Evolutionary conservation across 2,113 vertebrate genomes (phyloP).

Genomic region (Calyptomena viridis): DNA sequence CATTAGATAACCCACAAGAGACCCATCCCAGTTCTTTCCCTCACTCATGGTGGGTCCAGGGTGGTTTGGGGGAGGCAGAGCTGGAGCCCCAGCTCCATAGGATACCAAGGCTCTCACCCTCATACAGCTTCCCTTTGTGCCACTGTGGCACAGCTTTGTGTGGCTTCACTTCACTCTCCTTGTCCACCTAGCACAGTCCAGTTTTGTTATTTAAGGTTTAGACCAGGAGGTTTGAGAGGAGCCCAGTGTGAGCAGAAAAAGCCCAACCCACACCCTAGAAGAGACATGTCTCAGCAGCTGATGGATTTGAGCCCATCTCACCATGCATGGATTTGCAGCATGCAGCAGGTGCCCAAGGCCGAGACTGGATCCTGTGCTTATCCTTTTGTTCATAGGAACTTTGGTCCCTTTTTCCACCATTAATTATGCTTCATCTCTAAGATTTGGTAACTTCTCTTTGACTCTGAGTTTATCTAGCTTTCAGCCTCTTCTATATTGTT

Average conservation of each 20-base stretch:
- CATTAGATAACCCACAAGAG: not conserved
- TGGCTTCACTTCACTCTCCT: not conserved
- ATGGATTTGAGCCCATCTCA: not conserved
- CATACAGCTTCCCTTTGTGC: not conserved
- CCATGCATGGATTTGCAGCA: not conserved
- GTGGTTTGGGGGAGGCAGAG: not conserved
- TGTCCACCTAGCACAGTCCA: not conserved
- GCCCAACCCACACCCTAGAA: not conserved
- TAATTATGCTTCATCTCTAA: accelerated
- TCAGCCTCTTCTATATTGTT: not conserved
- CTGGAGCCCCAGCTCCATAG: not conserved
- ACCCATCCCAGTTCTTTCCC: not conserved
- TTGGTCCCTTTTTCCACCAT: not conserved
- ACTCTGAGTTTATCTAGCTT: not conserved
- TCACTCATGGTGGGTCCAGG: not conserved
- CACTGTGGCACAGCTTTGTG: accelerated
- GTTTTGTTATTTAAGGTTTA: not conserved
- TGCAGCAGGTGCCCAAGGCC: not conserved
- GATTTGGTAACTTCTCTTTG: not conserved
- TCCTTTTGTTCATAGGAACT: not conserved
- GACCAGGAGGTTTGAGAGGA: not conserved
- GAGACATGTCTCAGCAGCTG: not conserved
- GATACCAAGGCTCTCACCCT: not conserved
- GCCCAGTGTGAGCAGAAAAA: not conserved
- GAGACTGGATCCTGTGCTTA: not conserved